Conservation (phyloP, 37 sponge, comb jelly and placozoan species). For the Aplysina aerophoba region DNA sequence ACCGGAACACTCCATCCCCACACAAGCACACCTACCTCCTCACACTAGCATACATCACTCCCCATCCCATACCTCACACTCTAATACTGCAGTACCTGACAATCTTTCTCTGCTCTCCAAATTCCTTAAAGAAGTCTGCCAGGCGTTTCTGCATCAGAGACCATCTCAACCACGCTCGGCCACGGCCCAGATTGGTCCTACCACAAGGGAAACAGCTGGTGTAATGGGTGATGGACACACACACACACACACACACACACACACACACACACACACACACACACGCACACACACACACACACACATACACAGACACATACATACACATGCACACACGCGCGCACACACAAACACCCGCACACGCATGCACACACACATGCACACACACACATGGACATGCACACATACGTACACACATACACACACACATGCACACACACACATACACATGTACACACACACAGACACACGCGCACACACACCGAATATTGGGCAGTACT, state of each 20-base stretch:
- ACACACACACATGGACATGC: no score
- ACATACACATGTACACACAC: no score
- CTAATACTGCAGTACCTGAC: constrained; percentile 54
- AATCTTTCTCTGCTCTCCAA: constrained; percentile 55
- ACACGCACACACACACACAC: background rate
- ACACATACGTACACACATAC: no score
- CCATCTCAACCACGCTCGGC: constrained; percentile 89
- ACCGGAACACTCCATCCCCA: background rate
- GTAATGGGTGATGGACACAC: no score
- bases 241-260: background rate
- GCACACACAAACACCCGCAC: no score
- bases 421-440: no score
- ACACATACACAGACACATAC: background rate
- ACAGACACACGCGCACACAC: no score
- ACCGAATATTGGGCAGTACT: constrained; percentile 76
- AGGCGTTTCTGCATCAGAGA: constrained; percentile 91
- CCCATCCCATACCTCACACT: no score
- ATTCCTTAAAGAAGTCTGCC: constrained; percentile 65
- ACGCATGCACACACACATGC: no score
- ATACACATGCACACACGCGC: no score
- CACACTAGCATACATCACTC: no score
- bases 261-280: background rate
- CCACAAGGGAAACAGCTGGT: no score
- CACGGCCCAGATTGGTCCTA: constrained; percentile 81
- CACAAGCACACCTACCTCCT: background rate